Evolutionary conservation across 2,888 invertebrate species (phyloP).

Genomic region (Petrolisthes cinctipes): DNA sequence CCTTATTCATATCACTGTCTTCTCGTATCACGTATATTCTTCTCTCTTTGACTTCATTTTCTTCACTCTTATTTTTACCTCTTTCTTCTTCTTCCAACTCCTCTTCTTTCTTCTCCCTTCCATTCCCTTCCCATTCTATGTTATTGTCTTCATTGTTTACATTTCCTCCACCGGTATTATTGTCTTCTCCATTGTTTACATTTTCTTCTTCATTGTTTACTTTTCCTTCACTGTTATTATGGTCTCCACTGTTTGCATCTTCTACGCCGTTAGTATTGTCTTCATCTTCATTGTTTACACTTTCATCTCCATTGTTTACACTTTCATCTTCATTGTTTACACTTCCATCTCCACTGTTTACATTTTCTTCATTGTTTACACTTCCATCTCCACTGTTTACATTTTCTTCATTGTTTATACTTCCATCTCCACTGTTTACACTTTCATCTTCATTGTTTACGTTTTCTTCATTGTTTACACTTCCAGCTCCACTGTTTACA

Average conservation of each 20-base stretch:
- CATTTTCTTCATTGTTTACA: background rate
- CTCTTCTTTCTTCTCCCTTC: slow-evolving; percentile 9
- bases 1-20: background rate
- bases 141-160: background rate
- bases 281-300: background rate
- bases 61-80: background rate
- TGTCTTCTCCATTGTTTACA: background rate
- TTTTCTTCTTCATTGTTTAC: slow-evolving; percentile 6
- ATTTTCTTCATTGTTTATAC: too few species aligned
- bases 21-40: background rate
- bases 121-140: background rate
- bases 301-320: background rate
- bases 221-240: background rate
- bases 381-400: too few species aligned
- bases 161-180: background rate
- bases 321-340: background rate
- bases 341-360: background rate
- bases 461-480: background rate
- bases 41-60: slow-evolving; percentile 8
- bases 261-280: background rate
- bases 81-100: background rate
- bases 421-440: too few species aligned
- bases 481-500: too few species aligned
- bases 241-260: background rate
- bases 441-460: background rate